Evolutionary conservation across 2,888 invertebrate species (phyloP).

Genomic region (Holacanthella duospinosa): DNA sequence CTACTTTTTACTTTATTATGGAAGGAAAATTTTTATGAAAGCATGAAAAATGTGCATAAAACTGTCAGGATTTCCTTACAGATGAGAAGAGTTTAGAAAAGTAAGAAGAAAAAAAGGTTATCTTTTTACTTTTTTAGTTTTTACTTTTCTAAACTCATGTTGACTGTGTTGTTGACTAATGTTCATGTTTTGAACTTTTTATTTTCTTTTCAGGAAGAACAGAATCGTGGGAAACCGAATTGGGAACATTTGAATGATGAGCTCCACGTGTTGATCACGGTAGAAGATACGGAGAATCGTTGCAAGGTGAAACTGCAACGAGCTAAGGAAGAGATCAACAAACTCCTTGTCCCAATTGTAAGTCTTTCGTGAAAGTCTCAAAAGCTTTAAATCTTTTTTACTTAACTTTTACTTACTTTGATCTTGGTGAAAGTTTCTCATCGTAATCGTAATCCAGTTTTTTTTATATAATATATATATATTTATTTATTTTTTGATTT

Average conservation of each 20-base stretch:
- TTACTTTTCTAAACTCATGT: too few relatives aligned
- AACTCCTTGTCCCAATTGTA: conserved; percentile 82
- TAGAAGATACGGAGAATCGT: conserved; percentile 96
- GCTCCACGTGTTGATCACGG: conserved; percentile 93
- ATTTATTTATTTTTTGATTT: conserved; percentile 42
- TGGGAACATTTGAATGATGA: conserved; percentile 99
- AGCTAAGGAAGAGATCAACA: conserved; percentile 96
- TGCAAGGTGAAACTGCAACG: conserved; percentile 87
- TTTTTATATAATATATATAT: background rate
- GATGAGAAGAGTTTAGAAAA: too few relatives aligned
- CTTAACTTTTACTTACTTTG: too few relatives aligned
- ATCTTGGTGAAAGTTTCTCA: background rate
- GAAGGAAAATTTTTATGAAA: background rate
- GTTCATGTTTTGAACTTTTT: background rate
- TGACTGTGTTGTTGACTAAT: background rate
- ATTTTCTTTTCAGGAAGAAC: conserved; percentile 95
- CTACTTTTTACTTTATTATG: background rate
- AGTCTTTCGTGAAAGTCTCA: background rate
- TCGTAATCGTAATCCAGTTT: background rate
- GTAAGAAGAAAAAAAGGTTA: too few relatives aligned
- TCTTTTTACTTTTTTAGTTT: too few relatives aligned
- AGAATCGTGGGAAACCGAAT: conserved; percentile 98
- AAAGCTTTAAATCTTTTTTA: background rate
- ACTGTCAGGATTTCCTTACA: background rate
- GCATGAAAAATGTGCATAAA: background rate